These are phyloP conservation scores for Peromyscus californicus DNA, from an alignment of 2,113 vertebrate genomes.

Conservation along the genomic window DNA sequence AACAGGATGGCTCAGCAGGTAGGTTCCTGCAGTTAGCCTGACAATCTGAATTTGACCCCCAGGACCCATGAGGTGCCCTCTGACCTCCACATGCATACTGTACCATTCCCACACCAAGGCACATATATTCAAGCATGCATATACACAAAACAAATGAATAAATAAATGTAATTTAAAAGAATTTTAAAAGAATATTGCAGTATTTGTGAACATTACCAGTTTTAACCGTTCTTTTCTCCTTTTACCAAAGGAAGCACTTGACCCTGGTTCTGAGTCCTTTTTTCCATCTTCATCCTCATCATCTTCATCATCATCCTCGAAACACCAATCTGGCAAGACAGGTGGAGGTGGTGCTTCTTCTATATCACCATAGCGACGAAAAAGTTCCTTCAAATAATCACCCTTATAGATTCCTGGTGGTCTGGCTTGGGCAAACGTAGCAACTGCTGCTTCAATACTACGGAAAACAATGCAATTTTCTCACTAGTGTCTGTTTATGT, in stretches of 20 bases:
- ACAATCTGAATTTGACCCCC: background rate
- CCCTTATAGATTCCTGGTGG: slow-evolving; percentile 99
- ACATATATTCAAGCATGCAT: background rate
- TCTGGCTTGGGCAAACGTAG: slow-evolving; percentile 94
- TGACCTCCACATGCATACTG: background rate
- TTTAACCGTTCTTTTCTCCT: slow-evolving; percentile 97
- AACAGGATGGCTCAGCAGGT: slow-evolving; percentile 1
- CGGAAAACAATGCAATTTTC: slow-evolving; percentile 74
- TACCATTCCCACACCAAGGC: background rate
- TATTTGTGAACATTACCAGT: slow-evolving; percentile 90
- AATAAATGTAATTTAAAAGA: background rate
- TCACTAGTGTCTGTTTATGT: slow-evolving; percentile 58
- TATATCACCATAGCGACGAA: slow-evolving; percentile 96
- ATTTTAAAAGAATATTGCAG: slow-evolving; percentile 37
- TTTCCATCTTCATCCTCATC: slow-evolving; percentile 90
- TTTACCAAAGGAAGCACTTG: slow-evolving; percentile 93
- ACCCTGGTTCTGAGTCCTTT: slow-evolving; percentile 95
- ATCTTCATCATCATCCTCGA: slow-evolving; percentile 94
- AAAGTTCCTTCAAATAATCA: slow-evolving; percentile 99
- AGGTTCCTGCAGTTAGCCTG: background rate
- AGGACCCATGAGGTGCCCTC: background rate
- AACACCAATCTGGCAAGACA: slow-evolving; percentile 97
- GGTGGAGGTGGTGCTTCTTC: slow-evolving; percentile 95
- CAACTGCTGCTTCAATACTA: slow-evolving; percentile 97
- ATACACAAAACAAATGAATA: background rate